Percentiles rank a stretch among this genome's conserved stretches.
Evolutionary conservation across 2,797 vertebrate genomes (phyloP).

Genomic region (Rhynchotus rufescens): DNA sequence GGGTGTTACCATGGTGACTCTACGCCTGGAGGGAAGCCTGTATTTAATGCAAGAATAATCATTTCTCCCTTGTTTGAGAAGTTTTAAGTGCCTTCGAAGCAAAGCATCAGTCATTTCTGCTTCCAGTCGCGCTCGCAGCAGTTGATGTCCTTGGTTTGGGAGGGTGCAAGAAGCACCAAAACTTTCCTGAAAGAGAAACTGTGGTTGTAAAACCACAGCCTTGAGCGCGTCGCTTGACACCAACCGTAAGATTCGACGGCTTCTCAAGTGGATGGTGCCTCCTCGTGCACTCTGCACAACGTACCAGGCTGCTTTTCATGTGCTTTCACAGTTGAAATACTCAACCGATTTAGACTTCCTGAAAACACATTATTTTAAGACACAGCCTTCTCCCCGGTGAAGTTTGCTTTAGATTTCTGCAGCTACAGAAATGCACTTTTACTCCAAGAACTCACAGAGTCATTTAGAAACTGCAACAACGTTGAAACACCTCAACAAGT

Average conservation of each 20-base stretch:
- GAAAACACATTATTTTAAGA: background rate
- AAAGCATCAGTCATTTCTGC: background rate
- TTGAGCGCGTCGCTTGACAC: background rate
- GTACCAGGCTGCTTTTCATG: accelerated
- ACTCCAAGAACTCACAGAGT: background rate
- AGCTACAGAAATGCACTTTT: background rate
- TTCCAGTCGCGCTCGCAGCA: background rate
- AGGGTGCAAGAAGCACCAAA: background rate
- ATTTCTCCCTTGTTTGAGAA: background rate
- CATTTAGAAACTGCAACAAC: background rate
- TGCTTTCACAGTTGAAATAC: accelerated
- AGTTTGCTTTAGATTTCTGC: background rate
- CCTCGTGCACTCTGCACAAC: background rate
- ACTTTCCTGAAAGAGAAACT: background rate
- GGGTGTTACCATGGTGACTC: constrained; percentile 27
- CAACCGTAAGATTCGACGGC: background rate
- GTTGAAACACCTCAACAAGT: background rate
- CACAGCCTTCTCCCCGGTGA: background rate
- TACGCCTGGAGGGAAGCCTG: background rate
- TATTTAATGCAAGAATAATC: background rate
- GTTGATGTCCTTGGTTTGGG: background rate
- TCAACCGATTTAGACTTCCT: background rate
- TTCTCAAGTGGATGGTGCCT: background rate
- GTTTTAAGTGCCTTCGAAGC: background rate
- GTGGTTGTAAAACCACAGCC: background rate